Evolutionary conservation across 2,888 invertebrate genomes (phyloP).

Genomic region (Tipula confusa): DNA sequence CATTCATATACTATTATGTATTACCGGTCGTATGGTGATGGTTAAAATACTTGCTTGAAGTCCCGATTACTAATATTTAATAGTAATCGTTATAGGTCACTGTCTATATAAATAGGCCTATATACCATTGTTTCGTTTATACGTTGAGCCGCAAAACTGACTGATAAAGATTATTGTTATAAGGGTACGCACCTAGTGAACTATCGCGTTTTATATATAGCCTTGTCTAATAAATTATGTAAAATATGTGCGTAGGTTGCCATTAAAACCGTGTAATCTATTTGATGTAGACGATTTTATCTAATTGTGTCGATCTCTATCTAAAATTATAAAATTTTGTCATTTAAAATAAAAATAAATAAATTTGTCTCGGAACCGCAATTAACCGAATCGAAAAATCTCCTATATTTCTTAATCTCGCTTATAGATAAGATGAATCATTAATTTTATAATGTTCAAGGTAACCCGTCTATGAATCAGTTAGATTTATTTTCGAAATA

Average conservation of each 20-base stretch:
- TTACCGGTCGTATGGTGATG: too few relatives aligned
- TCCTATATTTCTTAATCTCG: background rate
- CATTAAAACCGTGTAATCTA: background rate
- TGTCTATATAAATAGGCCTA: too few relatives aligned
- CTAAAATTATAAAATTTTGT: background rate
- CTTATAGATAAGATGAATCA: slow-evolving; percentile 3
- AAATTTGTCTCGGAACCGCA: background rate
- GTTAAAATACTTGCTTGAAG: too few relatives aligned
- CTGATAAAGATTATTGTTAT: background rate
- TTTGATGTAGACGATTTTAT: background rate
- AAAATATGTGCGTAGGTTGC: background rate
- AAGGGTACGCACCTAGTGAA: background rate
- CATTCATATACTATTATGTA: background rate
- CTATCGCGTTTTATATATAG: background rate
- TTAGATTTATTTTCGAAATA: background rate
- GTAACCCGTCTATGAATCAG: background rate
- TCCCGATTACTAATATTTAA: too few relatives aligned
- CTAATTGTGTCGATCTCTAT: background rate
- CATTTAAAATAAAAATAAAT: background rate
- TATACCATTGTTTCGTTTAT: too few relatives aligned
- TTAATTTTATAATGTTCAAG: background rate
- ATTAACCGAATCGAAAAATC: background rate
- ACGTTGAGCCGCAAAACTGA: too few relatives aligned
- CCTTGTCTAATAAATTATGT: background rate
- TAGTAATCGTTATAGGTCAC: too few relatives aligned